Conservation (phyloP, 2,888 invertebrate species). For the Cinara cedri region DNA sequence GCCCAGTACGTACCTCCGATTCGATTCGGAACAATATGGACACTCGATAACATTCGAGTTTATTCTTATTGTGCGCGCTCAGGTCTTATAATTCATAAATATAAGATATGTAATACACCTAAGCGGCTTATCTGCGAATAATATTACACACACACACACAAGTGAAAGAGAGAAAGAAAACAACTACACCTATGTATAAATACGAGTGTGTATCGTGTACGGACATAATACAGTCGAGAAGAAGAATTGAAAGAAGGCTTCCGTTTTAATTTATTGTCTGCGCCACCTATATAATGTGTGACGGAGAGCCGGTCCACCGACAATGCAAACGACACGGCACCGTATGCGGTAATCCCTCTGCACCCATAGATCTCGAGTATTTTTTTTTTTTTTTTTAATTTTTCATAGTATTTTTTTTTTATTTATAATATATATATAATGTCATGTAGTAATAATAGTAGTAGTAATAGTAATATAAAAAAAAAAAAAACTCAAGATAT, state of each 20-base stretch:
- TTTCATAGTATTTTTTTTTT: no score
- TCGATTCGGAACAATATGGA: slow-evolving; percentile 37
- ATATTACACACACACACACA: not conserved
- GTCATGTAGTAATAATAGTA: no score
- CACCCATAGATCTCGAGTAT: slow-evolving; percentile 31
- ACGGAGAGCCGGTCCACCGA: slow-evolving; percentile 22
- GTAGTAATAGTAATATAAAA: no score
- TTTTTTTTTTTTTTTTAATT: slow-evolving; percentile 17
- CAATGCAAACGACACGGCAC: slow-evolving; percentile 36
- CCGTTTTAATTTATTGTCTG: slow-evolving; percentile 54
- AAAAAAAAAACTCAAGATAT: not conserved
- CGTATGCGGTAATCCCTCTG: slow-evolving; percentile 36
- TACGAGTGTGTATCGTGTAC: no score
- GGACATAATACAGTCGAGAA: not conserved
- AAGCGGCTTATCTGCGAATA: slow-evolving; percentile 34
- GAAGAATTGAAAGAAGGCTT: slow-evolving; percentile 48
- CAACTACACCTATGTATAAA: not conserved
- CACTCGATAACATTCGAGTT: slow-evolving; percentile 23
- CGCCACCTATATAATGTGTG: slow-evolving; percentile 54
- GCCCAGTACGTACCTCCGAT: not conserved
- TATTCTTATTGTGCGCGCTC: slow-evolving; percentile 1
- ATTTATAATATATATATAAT: no score
- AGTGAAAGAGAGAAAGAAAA: slow-evolving; percentile 8
- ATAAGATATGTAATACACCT: slow-evolving; percentile 27
- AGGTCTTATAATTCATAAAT: not conserved